A percentile compares a stretch with the other conserved stretches of the same genome.
Conservation (phyloP, 92 coral and sea anemone genomes). For the Parazoanthus darwini region DNA sequence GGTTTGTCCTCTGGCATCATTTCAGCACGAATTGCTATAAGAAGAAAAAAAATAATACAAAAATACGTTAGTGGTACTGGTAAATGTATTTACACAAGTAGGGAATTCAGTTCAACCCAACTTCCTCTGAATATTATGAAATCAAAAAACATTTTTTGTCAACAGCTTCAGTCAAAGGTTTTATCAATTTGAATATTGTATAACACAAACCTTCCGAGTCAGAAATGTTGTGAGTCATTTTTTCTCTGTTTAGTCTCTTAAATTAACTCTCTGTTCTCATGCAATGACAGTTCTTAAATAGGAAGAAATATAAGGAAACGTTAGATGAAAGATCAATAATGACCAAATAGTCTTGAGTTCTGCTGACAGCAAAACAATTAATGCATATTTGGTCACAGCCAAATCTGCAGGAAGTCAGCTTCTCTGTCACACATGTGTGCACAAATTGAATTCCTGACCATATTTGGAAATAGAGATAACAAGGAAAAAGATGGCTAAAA, state of each 20-base stretch:
- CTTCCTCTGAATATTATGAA: neutral
- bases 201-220: neutral
- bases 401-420: conserved; percentile 7
- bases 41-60: neutral
- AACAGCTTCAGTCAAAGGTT: neutral
- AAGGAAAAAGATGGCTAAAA: neutral
- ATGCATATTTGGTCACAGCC: conserved; percentile 25
- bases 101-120: neutral
- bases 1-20: conserved; percentile 81
- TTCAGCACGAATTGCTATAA: conserved; percentile 47
- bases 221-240: neutral
- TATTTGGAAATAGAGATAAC: conserved; percentile 5
- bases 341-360: neutral
- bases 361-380: neutral
- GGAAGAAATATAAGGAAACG: neutral
- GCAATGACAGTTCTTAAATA: neutral
- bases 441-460: conserved; percentile 24
- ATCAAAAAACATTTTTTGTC: no score
- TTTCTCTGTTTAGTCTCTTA: neutral
- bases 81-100: no score
- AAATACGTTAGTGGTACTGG: no score
- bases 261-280: neutral
- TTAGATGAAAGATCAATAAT: neutral
- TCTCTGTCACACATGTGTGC: conserved; percentile 30
- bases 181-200: no score